Base-by-base conservation (phyloP, 2,888 invertebrate species). In the Cremastobaeus sp. region DNA sequence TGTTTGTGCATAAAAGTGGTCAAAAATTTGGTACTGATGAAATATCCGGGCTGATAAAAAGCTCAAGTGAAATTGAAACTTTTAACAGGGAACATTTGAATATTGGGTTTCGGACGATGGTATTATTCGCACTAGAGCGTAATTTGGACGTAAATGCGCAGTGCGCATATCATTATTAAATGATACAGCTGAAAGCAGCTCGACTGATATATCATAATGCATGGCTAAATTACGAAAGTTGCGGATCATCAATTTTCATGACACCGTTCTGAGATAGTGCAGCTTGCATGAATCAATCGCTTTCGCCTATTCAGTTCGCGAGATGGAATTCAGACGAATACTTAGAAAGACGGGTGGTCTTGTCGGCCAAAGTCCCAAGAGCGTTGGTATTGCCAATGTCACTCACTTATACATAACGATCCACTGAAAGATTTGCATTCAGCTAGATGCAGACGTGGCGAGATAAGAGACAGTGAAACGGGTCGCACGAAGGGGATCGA, bases 381-480 rank as follows among this genome's bases (percentile, higher is more conserved):
- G 72, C 72, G 69, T 76, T 72, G 69, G 69, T 76, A 72, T 72
- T 76, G 76, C 72, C 76, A 65, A 69, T 69, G 76, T 70, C 72
- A 76, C 76, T 76, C 76, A 76, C 76, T 76, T 76, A 76, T 73
- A 76, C 65, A 70, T 73, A 73, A 69, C 72, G 73, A 73, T 69
- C 70, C 65, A 69, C 65, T 76, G 69, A 76, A 76, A 76, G 76
- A 72, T 76, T 76, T 76, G 72, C 76, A 76, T 76, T 72, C 72
- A 54, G 60, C 72, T 59, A 55, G 72, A 64, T 69, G 76, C 72
- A 73, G 76, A 73, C 76, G 69, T 69, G 48, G 59, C 57, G 50
- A 69, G 72, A 76, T 76, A 76, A 72, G 72, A 73, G 76, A 76
- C 69, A 65, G 72, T 72, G 76, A 75, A 65, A 69, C 72, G 75